phyloP scores from a whole-genome alignment of 2,797 vertebrate species.

The Aplochiton taeniatus region DNA sequence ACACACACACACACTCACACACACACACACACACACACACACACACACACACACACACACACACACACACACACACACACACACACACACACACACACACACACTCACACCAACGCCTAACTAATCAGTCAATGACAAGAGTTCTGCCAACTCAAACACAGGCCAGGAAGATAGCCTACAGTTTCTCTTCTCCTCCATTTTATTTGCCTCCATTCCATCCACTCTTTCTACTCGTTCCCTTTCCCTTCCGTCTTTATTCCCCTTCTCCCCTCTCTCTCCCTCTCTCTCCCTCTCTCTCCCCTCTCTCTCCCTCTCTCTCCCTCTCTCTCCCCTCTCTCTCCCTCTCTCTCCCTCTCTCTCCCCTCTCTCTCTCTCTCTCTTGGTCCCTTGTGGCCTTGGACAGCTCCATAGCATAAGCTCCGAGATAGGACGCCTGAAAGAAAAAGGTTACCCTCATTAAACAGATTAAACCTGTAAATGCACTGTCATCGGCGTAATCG shows the following conservation, averaged over 20 bases:
- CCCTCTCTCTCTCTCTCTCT: neutral
- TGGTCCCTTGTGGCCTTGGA: constrained; percentile 39
- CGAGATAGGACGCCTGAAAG: constrained; percentile 59
- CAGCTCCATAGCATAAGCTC: constrained; percentile 42
- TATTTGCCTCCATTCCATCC: constrained; percentile 20
- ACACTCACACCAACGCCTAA: too few species aligned
- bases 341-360: constrained; percentile 1
- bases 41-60: too few species aligned
- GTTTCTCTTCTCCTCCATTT: constrained; percentile 16
- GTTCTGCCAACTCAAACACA: constrained; percentile 28
- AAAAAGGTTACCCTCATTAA: constrained; percentile 79
- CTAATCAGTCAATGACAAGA: too few species aligned
- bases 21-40: too few species aligned
- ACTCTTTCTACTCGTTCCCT: constrained; percentile 1
- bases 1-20: too few species aligned
- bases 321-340: neutral
- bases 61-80: too few species aligned
- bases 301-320: neutral
- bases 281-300: neutral
- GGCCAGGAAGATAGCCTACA: neutral
- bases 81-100: too few species aligned
- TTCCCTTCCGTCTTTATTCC: neutral
- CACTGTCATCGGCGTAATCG: constrained; percentile 76
- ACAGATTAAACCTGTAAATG: constrained; percentile 82
- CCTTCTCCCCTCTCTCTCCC: neutral